Evolutionary conservation across 2,888 invertebrate genomes (phyloP).

Genomic region (Crioceris asparagi): DNA sequence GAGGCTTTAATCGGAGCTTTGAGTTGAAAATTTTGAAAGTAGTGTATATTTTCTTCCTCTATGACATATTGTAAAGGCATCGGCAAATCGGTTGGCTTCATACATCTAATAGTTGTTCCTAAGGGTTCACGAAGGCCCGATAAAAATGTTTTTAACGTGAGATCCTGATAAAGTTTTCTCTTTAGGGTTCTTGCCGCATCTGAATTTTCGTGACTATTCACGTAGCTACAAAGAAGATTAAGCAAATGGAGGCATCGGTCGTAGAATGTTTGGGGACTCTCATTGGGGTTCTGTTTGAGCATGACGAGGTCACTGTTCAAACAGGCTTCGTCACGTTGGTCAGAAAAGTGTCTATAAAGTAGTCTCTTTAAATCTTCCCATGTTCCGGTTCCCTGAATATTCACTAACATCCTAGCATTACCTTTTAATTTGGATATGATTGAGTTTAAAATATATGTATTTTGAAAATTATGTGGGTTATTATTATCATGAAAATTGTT

Average conservation of each 20-base stretch:
- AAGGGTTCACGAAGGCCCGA: slow-evolving; percentile 6
- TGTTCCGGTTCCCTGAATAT: slow-evolving; percentile 8
- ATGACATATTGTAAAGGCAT: slow-evolving; percentile 7
- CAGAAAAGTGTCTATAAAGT: slow-evolving; percentile 12
- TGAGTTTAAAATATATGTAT: too few species aligned
- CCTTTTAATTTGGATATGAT: too few species aligned
- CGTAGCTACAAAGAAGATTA: slow-evolving; percentile 10
- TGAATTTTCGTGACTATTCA: slow-evolving; percentile 8
- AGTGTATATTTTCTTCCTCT: slow-evolving; percentile 5
- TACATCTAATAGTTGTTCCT: slow-evolving; percentile 8
- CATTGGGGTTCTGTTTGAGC: slow-evolving; percentile 12
- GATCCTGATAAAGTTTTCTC: slow-evolving; percentile 7
- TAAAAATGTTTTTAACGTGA: slow-evolving; percentile 9
- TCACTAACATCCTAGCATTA: slow-evolving; percentile 9
- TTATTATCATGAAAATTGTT: too few species aligned
- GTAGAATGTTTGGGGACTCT: slow-evolving; percentile 15
- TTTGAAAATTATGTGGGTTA: too few species aligned
- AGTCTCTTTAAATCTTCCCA: slow-evolving; percentile 7
- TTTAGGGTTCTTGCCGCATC: slow-evolving; percentile 4
- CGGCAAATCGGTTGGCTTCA: slow-evolving; percentile 4
- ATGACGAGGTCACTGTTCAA: slow-evolving; percentile 16
- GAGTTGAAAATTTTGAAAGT: slow-evolving; percentile 5
- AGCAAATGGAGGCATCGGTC: slow-evolving; percentile 10
- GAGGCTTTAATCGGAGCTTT: too few species aligned
- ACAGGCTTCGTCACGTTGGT: slow-evolving; percentile 16